These are phyloP conservation scores for Bembecia ichneumoniformis DNA, from an alignment of 2,888 invertebrate species.

Conservation along the genomic window DNA sequence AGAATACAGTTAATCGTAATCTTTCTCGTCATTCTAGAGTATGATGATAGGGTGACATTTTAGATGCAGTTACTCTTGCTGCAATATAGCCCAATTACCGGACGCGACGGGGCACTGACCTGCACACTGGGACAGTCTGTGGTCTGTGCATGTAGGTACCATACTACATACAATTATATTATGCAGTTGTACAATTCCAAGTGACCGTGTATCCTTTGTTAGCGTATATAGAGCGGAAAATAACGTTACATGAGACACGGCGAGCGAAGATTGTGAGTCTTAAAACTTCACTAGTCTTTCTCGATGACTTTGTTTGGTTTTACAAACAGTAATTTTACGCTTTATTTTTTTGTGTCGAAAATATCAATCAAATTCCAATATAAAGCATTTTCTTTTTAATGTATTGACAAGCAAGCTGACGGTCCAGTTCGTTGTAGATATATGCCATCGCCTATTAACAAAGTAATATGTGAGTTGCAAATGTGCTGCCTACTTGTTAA, in stretches of 20 bases:
- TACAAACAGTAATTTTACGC: too few relatives aligned
- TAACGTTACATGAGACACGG: not conserved
- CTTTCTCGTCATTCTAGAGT: too few relatives aligned
- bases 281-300: not conserved
- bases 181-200: not conserved
- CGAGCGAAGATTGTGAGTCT: not conserved
- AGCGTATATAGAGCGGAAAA: not conserved
- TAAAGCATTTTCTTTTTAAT: too few relatives aligned
- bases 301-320: too few relatives aligned
- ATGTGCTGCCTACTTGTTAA: too few relatives aligned
- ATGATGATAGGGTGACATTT: not conserved
- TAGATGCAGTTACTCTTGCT: not conserved
- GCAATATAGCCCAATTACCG: constrained; percentile 16
- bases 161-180: not conserved
- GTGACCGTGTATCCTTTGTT: not conserved
- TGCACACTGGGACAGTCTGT: not conserved
- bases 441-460: too few relatives aligned
- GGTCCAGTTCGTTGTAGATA: too few relatives aligned
- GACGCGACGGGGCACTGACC: constrained; percentile 14
- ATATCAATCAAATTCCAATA: too few relatives aligned
- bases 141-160: not conserved
- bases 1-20: too few relatives aligned
- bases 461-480: too few relatives aligned
- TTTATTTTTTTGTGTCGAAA: too few relatives aligned
- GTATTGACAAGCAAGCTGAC: too few relatives aligned